Conservation (phyloP, 2,113 vertebrate species). For the Anhinga anhinga region DNA sequence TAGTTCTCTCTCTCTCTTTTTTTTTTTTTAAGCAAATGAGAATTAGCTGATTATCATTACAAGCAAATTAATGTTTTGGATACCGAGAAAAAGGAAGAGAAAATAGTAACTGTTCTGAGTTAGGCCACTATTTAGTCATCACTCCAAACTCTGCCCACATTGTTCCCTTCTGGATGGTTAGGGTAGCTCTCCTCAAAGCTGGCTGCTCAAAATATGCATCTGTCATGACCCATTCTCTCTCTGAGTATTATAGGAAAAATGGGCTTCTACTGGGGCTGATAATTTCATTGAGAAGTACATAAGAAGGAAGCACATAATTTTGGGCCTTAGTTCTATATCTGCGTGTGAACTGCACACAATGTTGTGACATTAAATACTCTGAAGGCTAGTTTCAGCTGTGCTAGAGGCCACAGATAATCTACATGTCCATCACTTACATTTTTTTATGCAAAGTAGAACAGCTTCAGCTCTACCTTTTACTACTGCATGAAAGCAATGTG, state of each 20-base stretch:
- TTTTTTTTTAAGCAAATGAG: not conserved
- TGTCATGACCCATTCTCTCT: not conserved
- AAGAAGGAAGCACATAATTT: not conserved
- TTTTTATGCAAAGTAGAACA: not conserved
- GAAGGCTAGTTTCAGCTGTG: not conserved
- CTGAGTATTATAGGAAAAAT: not conserved
- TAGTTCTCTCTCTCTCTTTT: not conserved
- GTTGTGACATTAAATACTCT: not conserved
- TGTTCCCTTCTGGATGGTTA: not conserved
- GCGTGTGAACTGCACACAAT: not conserved
- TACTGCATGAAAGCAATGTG: not conserved
- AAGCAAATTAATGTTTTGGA: not conserved
- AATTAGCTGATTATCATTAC: not conserved
- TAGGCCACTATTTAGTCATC: not conserved
- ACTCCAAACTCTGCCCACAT: not conserved
- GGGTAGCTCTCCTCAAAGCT: not conserved
- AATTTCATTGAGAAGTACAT: not conserved
- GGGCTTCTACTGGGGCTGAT: not conserved
- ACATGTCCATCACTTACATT: not conserved
- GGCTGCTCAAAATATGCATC: not conserved
- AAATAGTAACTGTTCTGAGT: not conserved
- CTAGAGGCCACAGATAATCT: not conserved
- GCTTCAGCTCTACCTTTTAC: not conserved
- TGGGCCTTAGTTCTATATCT: not conserved
- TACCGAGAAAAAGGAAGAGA: not conserved